Evolutionary conservation across 2,888 invertebrate species (phyloP), one percentile per base, ranked within the genome.

Genomic region (Ashinkailepas kermadecensis): DNA sequence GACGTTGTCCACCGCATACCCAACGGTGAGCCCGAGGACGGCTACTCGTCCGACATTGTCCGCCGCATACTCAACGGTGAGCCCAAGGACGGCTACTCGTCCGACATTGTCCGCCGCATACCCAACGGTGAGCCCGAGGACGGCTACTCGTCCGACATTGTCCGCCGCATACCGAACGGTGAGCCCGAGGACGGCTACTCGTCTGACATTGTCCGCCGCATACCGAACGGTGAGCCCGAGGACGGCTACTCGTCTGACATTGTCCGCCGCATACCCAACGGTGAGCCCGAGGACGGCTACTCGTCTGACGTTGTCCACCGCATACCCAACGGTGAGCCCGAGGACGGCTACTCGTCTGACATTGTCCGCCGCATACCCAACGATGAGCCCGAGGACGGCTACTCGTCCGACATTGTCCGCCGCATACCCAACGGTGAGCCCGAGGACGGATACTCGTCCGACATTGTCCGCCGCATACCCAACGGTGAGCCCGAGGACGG

Each of bases 171-270:
- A 82, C 98, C 98, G 59, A 87, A 87, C 82, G 97, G 95, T 0
- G 59, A 59, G 82, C 99, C 99, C 0, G 97, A 98, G 87, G 99
- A 99, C 88, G 99, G 97, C 39, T 98, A 97, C 89, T 97, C 97
- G 86, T 97, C 96, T 87, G 98, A 99, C 88, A 95, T 97, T 82
- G 95, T 96, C 81, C 91, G 94, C 83, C 97, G 97, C 79, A 94
- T 99, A 82, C 98, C 98, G 59, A 87, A 87, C 82, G 97, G 95
- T 0, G 59, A 59, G 82, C 99, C 99, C 0, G 97, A 98, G 87
- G 99, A 99, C 88, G 99, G 97, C 39, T 98, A 97, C 89, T 97
- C 97, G 86, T 97, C 96, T 87, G 98, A 99, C 88, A 95, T 97
- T 82, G 95, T 96, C 81, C 91, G 94, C 83, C 97, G 97, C 79